These are phyloP conservation scores for Dryobates pubescens DNA, from an alignment of 2,797 vertebrate species.

Conservation along the genomic window DNA sequence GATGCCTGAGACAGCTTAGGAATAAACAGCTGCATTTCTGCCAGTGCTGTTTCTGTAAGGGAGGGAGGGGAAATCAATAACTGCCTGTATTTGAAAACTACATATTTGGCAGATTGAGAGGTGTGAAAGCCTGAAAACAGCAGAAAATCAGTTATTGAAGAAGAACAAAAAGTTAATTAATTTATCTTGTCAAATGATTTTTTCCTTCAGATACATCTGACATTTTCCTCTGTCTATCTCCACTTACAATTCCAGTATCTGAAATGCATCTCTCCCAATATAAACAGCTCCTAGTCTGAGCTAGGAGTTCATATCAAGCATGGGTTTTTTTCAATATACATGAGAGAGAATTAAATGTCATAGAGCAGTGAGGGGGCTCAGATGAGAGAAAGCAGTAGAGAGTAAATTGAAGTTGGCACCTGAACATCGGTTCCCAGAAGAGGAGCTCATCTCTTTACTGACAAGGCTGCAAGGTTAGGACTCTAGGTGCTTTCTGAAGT, in stretches of 20 bases:
- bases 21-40: background rate
- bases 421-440: background rate
- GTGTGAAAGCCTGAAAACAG: background rate
- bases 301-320: background rate
- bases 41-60: background rate
- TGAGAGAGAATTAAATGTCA: background rate
- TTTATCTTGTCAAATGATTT: constrained; percentile 30
- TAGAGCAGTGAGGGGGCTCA: background rate
- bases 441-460: background rate
- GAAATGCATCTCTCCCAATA: background rate
- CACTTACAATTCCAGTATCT: background rate
- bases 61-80: background rate
- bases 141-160: constrained; percentile 2
- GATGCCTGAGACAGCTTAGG: background rate
- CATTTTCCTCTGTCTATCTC: background rate
- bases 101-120: background rate
- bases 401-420: background rate
- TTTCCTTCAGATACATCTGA: constrained; percentile 3
- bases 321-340: background rate
- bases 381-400: background rate
- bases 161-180: constrained; percentile 10
- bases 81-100: background rate
- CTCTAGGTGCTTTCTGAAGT: background rate
- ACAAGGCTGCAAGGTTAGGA: background rate
- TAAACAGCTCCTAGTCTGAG: background rate